Base-by-base conservation (phyloP, 2,888 invertebrate species). In the Cyaniris semiargus region DNA sequence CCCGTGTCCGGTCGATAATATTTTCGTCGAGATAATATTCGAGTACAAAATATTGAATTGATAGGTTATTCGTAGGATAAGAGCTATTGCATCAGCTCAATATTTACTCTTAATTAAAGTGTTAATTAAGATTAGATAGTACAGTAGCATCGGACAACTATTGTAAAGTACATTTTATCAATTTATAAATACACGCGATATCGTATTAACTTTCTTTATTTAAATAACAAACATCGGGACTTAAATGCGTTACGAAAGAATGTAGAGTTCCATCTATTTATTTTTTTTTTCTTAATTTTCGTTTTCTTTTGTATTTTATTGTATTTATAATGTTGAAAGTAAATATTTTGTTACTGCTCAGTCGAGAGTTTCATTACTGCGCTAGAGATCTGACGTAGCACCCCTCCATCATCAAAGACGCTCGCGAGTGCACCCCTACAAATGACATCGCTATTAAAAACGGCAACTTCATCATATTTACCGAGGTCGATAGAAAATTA, bases 81-180 rank as follows among this genome's bases (percentile, higher is more conserved):
- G 34, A 44, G 27, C 27, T 44, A 72, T 72, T 72, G 72, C 72
- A 23, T 72, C 72, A 72, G 48, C 74, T 53, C 27, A 53, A 27
- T 53, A 74, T 53, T 74, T 74, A 74, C 74, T 18, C 53, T 53
- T 74, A 74, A 74, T 74, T 53, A 74, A 74, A 74, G 27, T 15
- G 44, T 15, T 48, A 5, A 74, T 74, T 74, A 74, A 53, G 74
- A 74, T 74, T 38, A 53, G 74, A 23, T 72, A 48, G 31, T 71
- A 38, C 21, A 71, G 44, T 44, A 72, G 44, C 72, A 34, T 34
- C 38, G 18, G n/a, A n/a, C 13, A 21, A n/a, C n/a, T 72, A 72
- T 23, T 72, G 44, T 72, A 44, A 27, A 70, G 44, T 72, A 44
- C 38, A 21, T 72, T n/a, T 44, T 72, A 72, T 72, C 44, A 21